A percentile compares a stretch with the other conserved stretches of the same genome.
phyloP scores from a whole-genome alignment of 2,797 vertebrate species.

The Percopsis omiscomaycus region DNA sequence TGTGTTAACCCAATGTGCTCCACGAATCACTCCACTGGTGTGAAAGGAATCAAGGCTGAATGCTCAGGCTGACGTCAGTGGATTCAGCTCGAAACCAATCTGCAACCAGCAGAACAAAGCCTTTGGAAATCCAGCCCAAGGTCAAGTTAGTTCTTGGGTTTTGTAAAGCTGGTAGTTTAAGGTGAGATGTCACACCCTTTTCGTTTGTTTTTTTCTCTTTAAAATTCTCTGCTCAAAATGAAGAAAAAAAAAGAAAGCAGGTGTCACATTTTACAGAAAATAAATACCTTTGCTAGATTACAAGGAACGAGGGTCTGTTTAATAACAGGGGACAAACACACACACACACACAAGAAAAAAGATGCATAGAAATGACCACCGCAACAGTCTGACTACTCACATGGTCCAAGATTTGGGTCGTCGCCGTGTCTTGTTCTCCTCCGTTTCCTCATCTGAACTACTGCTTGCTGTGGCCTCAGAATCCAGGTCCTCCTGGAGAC shows the following conservation, averaged over 20 bases:
- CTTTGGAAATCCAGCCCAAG: background rate
- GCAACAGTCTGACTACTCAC: slow-evolving; percentile 78
- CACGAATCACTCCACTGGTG: background rate
- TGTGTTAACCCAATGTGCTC: background rate
- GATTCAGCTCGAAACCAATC: background rate
- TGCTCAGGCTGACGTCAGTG: slow-evolving; percentile 9
- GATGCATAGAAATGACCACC: background rate
- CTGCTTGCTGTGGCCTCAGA: slow-evolving; percentile 92
- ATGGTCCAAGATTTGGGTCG: slow-evolving; percentile 62
- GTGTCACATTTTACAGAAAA: background rate
- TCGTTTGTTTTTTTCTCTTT: slow-evolving; percentile 8
- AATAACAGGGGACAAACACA: background rate
- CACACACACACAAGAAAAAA: background rate
- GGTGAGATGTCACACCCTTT: background rate
- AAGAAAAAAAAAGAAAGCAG: background rate
- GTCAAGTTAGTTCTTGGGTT: background rate
- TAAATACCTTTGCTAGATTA: background rate
- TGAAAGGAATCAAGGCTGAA: background rate
- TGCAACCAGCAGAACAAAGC: background rate
- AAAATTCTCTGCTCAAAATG: background rate
- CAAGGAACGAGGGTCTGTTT: background rate
- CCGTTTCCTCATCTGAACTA: slow-evolving; percentile 90
- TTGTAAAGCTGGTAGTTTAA: background rate
- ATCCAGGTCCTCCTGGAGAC: slow-evolving; percentile 83
- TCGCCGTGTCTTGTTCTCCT: slow-evolving; percentile 56